A percentile compares a stretch with the other conserved stretches of the same genome.
Evolutionary conservation across 2,113 vertebrate species (phyloP).

Genomic region (Malurus cyaneus): DNA sequence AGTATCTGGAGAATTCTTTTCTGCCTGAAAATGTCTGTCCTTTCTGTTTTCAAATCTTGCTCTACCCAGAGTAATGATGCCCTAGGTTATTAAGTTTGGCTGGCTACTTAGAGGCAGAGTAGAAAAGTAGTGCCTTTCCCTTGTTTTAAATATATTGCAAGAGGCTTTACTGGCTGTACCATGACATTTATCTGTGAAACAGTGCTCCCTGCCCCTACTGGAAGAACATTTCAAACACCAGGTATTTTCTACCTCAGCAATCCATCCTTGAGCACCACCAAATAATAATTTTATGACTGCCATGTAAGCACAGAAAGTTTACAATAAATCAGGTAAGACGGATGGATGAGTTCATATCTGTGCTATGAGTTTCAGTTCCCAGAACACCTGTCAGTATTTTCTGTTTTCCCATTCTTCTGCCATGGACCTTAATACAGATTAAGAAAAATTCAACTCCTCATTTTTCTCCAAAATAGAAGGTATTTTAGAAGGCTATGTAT

Average conservation of each 20-base stretch:
- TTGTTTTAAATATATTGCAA: neutral
- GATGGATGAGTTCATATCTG: neutral
- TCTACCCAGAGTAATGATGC: neutral
- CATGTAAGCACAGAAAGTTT: neutral
- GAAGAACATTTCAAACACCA: neutral
- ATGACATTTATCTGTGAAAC: neutral
- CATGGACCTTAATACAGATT: neutral
- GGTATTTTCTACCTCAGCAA: neutral
- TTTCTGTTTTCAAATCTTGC: neutral
- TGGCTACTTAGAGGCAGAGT: neutral
- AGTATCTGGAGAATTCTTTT: neutral
- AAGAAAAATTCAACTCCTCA: neutral
- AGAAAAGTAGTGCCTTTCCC: neutral
- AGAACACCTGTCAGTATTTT: neutral
- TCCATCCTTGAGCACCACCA: neutral
- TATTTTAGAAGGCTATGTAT: neutral
- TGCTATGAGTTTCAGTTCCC: neutral
- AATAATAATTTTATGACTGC: neutral
- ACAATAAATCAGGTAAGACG: neutral
- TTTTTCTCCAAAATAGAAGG: neutral
- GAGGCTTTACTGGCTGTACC: neutral
- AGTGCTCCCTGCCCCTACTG: neutral
- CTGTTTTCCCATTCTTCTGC: neutral
- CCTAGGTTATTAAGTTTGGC: neutral
- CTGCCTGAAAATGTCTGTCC: neutral